Evolutionary conservation across 1,140 invertebrate species (phyloP), one percentile per base, ranked within the genome.

Genomic region (Venustaconcha ellipsiformis): DNA sequence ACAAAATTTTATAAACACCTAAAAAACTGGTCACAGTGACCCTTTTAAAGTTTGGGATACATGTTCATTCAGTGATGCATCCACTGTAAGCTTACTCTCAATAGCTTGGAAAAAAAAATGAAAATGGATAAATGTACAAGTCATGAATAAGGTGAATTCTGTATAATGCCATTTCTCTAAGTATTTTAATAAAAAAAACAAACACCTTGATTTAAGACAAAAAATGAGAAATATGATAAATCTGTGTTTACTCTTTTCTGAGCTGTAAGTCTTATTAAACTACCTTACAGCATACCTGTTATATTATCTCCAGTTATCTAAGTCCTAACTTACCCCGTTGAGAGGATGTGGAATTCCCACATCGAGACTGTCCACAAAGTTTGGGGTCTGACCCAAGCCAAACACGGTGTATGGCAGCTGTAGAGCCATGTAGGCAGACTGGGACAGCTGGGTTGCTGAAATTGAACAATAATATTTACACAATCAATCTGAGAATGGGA

Each of bases 401-500:
- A 99, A 99, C 62, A 97, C 94, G 0, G 94, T 95, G 88, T 97
- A 99, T 0, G 98, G 98, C 62, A 98, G 89, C 89, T 98, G 96
- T 18, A 99, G 91, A 8, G 96, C 93, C 86, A 95, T 95, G 86
- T 99, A 95, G 0, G 96, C 95, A 26, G 96, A 96, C 89, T 99
- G 97, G 0, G 96, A 71, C 58, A 77, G 57, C 70, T 77, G 75
- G 57, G 57, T 68, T 12, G 75, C 75, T 77, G 75, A 62, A 74
- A 62, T 17, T 15, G 60, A 48, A 68, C 26, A 67, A 12, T 23
- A 48, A 48, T 48, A 48, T 48, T 48, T 48, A 48, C 37, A 48
- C 37, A 48, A 48, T 48, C 37, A 11, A 48, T 11, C 0, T 48
- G 37, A 11, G 37, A 6, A 48, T 48, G 5, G 11, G 37, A 48